Evolutionary conservation across 1,140 invertebrate genomes (phyloP).

Genomic region (Drosophila albomicans): DNA sequence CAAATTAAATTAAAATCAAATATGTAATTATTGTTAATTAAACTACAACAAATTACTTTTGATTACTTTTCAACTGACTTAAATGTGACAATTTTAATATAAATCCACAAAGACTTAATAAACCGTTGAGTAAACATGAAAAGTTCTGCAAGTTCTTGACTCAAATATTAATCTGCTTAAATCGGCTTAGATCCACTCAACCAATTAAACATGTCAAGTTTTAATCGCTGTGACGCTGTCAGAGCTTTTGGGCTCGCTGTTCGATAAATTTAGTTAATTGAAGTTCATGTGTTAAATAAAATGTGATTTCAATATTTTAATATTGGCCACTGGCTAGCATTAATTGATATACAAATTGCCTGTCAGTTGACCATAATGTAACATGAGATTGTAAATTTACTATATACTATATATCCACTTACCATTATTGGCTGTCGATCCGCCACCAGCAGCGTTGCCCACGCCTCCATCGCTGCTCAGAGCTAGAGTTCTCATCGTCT

Average conservation of each 20-base stretch:
- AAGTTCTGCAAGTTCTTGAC: background rate
- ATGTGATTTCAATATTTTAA: background rate
- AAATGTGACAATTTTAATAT: no score
- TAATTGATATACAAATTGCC: background rate
- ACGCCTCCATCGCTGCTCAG: constrained; percentile 54
- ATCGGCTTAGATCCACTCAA: constrained; percentile 12
- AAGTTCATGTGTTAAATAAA: constrained; percentile 25
- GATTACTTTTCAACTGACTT: no score
- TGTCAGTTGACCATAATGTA: background rate
- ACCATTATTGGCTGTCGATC: constrained; percentile 65
- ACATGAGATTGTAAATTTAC: constrained; percentile 9
- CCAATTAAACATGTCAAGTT: constrained; percentile 34
- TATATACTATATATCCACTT: constrained; percentile 15
- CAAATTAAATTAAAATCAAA: no score
- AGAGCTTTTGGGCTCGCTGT: background rate
- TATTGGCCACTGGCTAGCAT: background rate
- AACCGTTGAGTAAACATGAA: no score
- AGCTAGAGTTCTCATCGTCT: constrained; percentile 37
- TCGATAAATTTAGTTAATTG: constrained; percentile 51
- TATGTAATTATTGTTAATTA: no score
- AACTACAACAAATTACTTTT: no score
- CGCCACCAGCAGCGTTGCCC: constrained; percentile 36
- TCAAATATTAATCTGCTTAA: constrained; percentile 7
- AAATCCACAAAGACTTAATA: no score
- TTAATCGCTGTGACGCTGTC: constrained; percentile 20